Evolutionary conservation across 2,888 invertebrate species (phyloP).

Genomic region (Heliconius erato): DNA sequence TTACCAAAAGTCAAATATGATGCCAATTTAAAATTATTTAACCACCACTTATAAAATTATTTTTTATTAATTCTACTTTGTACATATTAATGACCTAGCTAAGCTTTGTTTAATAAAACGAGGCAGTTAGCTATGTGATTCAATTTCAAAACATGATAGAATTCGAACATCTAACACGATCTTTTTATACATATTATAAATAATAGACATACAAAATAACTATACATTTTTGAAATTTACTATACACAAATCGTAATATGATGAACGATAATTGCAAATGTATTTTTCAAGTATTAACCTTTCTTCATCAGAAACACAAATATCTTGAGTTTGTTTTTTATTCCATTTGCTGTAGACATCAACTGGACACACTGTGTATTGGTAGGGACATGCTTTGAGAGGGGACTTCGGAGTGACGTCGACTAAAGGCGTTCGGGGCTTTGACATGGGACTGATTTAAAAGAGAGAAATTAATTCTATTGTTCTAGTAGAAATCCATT

Average conservation of each 20-base stretch:
- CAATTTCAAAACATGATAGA: not conserved
- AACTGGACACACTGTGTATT: slow-evolving; percentile 66
- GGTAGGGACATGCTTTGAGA: slow-evolving; percentile 47
- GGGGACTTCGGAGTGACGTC: slow-evolving; percentile 40
- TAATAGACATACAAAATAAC: too few species aligned
- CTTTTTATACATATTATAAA: not conserved
- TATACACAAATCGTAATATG: too few species aligned
- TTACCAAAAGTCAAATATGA: not conserved
- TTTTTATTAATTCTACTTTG: not conserved
- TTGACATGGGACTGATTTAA: slow-evolving; percentile 49
- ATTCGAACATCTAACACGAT: not conserved
- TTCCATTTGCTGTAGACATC: slow-evolving; percentile 48
- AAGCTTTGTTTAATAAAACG: not conserved
- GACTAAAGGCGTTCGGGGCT: slow-evolving; percentile 53
- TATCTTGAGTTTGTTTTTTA: slow-evolving; percentile 30
- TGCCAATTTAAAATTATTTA: too few species aligned
- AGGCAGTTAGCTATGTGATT: not conserved
- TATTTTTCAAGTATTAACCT: slow-evolving; percentile 40
- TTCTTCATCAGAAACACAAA: slow-evolving; percentile 40
- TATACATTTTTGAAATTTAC: too few species aligned
- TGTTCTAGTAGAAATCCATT: not conserved
- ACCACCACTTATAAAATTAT: too few species aligned
- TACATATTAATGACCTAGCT: not conserved
- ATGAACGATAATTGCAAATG: not conserved
- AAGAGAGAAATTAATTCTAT: not conserved